Base-by-base conservation (phyloP, 2,888 invertebrate genomes). In the Protophormia terraenovae region DNA sequence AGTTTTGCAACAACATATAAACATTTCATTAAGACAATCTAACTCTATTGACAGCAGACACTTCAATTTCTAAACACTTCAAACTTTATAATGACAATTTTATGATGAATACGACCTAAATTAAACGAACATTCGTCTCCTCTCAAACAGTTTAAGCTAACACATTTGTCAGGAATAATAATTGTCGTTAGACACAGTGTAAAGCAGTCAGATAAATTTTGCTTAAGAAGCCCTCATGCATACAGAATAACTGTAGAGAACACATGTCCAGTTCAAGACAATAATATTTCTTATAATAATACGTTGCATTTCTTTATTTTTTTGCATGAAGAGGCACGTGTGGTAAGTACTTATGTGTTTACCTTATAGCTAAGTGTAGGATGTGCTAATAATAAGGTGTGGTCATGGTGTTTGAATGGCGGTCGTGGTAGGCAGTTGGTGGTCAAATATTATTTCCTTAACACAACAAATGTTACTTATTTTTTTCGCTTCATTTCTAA, bases 291-390 rank as follows among this genome's bases (percentile, higher is more conserved):
- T 81, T 62, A 53, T 53, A 60, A 75, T 53, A 62, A 64, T n/a
- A 45, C 41, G 62, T 71, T 38, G 62, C 62, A 71, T 82, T 71
- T 60, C 55, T 62, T 82, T n/a, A n/a, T n/a, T n/a, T n/a, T n/a
- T 82, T 82, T 75, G 75, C 73, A 71, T 75, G 78, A 64, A 32
- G 47, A 66, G 85, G 85, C 85, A 85, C 85, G 85, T 85, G 85
- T 29, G 69, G 41, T 16, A 71, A 75, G 62, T 77, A 67, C 38
- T 29, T 66, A 32, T 19, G 29, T 58, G 16, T 41, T 58, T 67
- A 35, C 24, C 29, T 24, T 32, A 55, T 19, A 67, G 3, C 73
- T 35, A 67, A 73, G 32, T 64, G 76, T 76, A 67, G 58, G 80
- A 76, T 78, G 78, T 83, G 84, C 71, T 76, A 76, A 84, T 71